A percentile compares a stretch with the other conserved stretches of the same genome.
Evolutionary conservation across 37 sponge, comb jelly and placozoan genomes (phyloP).

Genomic region (Amphimedon queenslandica): DNA sequence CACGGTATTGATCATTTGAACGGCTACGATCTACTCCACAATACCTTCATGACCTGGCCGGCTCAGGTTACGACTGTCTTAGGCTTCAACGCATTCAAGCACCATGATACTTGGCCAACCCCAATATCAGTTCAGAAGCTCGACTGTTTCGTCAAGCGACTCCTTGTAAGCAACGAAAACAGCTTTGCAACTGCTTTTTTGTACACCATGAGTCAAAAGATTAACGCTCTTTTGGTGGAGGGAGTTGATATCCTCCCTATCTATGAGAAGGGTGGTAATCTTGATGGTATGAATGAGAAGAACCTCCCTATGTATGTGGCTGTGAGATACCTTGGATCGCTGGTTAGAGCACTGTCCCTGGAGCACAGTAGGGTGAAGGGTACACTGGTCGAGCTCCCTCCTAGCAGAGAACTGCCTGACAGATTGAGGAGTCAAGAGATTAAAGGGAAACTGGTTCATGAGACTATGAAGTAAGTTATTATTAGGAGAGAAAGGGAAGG

Average conservation of each 20-base stretch:
- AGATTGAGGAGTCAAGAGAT: neutral
- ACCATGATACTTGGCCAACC: neutral
- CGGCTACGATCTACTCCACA: neutral
- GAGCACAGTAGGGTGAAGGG: conserved; percentile 61
- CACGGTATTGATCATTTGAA: neutral
- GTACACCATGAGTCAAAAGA: conserved; percentile 22
- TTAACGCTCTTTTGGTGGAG: conserved; percentile 16
- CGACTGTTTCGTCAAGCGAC: conserved; percentile 33
- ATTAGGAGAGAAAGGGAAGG: conserved; percentile 11
- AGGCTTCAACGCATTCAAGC: conserved; percentile 29
- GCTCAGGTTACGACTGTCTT: conserved; percentile 49
- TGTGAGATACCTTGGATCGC: conserved; percentile 28
- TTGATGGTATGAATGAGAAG: conserved; percentile 1
- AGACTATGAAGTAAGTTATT: neutral
- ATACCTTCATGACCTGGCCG: conserved; percentile 54
- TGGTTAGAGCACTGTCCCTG: conserved; percentile 49
- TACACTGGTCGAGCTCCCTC: conserved; percentile 30
- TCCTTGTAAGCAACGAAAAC: conserved; percentile 41
- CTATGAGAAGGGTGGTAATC: neutral
- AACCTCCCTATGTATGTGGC: conserved; percentile 50
- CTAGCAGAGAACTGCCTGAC: neutral
- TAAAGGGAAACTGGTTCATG: neutral
- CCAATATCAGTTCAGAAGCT: conserved; percentile 21
- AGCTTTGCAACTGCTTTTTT: conserved; percentile 2
- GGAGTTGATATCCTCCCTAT: neutral